Conservation (phyloP, 1,140 invertebrate species). For the Bicyclus anynana region DNA sequence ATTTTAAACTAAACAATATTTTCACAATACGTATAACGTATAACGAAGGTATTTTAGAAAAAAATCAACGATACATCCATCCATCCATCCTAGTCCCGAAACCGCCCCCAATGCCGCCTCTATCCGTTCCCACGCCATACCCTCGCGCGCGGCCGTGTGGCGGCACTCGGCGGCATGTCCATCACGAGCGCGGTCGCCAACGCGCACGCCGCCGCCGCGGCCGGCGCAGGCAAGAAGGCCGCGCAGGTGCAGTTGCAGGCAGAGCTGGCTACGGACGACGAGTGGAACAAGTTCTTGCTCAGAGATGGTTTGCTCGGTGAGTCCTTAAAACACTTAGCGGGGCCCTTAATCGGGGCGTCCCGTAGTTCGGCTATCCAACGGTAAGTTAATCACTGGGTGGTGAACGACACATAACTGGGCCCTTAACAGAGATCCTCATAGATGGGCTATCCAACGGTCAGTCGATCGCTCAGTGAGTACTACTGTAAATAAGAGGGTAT, state of each 20-base stretch:
- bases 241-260: slow-evolving; percentile 85
- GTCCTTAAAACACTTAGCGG: slow-evolving; percentile 3
- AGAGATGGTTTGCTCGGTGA: slow-evolving; percentile 89
- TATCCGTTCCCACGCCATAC: not conserved
- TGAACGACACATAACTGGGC: too few relatives aligned
- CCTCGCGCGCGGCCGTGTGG: not conserved
- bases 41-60: too few relatives aligned
- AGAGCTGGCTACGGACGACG: slow-evolving; percentile 90
- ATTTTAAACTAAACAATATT: too few relatives aligned
- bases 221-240: slow-evolving; percentile 83
- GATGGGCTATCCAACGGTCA: too few relatives aligned
- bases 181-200: slow-evolving; percentile 57
- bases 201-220: slow-evolving; percentile 54
- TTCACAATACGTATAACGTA: too few relatives aligned
- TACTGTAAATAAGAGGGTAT: too few relatives aligned
- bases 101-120: slow-evolving; percentile 4
- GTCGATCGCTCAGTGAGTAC: too few relatives aligned
- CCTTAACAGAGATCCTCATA: too few relatives aligned
- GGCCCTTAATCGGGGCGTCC: too few relatives aligned
- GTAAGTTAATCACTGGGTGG: too few relatives aligned
- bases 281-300: slow-evolving; percentile 89
- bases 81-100: not conserved
- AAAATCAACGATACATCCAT: too few relatives aligned
- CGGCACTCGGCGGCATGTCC: slow-evolving; percentile 43
- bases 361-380: too few relatives aligned